Evolutionary conservation across 2,888 invertebrate genomes (phyloP).

Genomic region (Plagodis dolabraria): DNA sequence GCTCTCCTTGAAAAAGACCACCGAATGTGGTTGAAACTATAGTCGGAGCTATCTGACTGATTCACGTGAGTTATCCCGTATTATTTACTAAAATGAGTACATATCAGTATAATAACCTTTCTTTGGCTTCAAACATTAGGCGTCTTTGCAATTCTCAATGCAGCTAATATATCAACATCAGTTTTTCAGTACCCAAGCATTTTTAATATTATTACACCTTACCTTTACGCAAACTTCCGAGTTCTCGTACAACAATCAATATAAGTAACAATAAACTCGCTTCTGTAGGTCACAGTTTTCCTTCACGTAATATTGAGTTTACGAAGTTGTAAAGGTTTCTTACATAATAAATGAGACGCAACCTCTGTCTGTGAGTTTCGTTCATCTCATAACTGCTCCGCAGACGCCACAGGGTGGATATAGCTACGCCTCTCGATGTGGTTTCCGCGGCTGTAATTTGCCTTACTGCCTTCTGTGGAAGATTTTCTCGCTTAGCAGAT

Average conservation of each 20-base stretch:
- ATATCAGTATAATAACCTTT: too few relatives aligned
- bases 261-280: conserved; percentile 14
- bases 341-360: conserved; percentile 14
- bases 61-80: too few relatives aligned
- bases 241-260: background rate
- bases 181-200: conserved; percentile 1
- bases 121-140: too few relatives aligned
- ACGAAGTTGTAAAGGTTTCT: conserved; percentile 14
- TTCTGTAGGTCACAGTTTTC: conserved; percentile 18
- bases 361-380: conserved; percentile 10
- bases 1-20: too few relatives aligned
- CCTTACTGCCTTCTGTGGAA: background rate
- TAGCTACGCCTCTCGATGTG: conserved; percentile 7
- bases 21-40: too few relatives aligned
- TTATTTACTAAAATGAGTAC: too few relatives aligned
- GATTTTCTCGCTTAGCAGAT: conserved; percentile 5
- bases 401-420: conserved; percentile 1
- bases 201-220: conserved; percentile 7
- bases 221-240: conserved; percentile 6
- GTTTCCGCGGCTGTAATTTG: conserved; percentile 21
- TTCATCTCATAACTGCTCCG: conserved; percentile 13
- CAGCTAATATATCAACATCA: background rate
- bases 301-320: conserved; percentile 18
- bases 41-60: too few relatives aligned
- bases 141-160: too few relatives aligned